Percentiles rank a stretch among this genome's conserved stretches.
These are phyloP conservation scores for Albula goreensis DNA, from an alignment of 2,113 vertebrate genomes.

Conservation along the genomic window DNA sequence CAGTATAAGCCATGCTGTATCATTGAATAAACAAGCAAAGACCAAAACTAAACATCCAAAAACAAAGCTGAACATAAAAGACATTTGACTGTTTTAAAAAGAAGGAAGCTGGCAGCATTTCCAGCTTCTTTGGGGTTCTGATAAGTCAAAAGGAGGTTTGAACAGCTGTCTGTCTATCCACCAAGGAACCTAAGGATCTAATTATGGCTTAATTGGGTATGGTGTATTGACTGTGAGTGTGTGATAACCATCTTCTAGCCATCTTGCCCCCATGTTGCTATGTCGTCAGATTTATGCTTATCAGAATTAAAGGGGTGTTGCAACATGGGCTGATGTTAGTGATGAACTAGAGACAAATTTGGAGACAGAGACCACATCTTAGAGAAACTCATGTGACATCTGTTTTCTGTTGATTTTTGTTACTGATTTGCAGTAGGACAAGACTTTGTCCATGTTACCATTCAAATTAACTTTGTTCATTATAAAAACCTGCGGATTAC, in stretches of 20 bases:
- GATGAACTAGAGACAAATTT: neutral
- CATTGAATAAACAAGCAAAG: too few relatives aligned
- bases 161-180: neutral
- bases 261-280: neutral
- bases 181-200: neutral
- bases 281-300: neutral
- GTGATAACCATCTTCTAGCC: neutral
- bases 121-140: neutral
- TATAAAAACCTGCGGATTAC: neutral
- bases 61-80: too few relatives aligned
- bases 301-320: constrained; percentile 3
- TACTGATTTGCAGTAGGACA: neutral
- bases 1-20: too few relatives aligned
- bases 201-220: neutral
- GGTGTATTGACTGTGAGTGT: neutral
- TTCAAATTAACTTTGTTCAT: neutral
- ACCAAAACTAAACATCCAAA: too few relatives aligned
- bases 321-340: neutral
- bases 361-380: neutral
- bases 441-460: neutral
- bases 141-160: neutral
- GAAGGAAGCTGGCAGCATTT: neutral
- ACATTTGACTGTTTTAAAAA: too few relatives aligned
- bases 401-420: neutral
- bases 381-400: neutral